phyloP scores from a whole-genome alignment of 2,888 invertebrate species.

The Anoplius nigerrimus region DNA sequence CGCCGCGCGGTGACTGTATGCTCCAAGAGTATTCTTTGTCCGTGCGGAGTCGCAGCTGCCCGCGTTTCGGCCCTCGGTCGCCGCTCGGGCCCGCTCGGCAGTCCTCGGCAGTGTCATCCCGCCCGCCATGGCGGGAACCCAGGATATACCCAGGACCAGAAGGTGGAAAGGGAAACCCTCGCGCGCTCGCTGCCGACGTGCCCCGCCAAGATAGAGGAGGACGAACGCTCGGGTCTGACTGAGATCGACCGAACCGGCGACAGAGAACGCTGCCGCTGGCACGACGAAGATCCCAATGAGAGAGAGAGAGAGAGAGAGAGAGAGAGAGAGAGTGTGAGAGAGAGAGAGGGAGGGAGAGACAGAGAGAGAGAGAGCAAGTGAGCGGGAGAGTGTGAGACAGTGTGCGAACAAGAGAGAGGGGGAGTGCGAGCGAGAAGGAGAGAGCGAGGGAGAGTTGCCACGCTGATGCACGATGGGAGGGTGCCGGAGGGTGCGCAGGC shows the following conservation, averaged over 20 bases:
- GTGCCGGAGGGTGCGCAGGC: slow-evolving; percentile 47
- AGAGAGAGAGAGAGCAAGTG: background rate
- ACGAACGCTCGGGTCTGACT: background rate
- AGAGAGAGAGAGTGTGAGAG: background rate
- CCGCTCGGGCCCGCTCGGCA: slow-evolving; percentile 65
- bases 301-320: slow-evolving; percentile 16
- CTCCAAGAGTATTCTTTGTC: slow-evolving; percentile 73
- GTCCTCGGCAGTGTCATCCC: slow-evolving; percentile 68
- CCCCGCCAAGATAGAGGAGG: background rate
- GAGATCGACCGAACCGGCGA: slow-evolving; percentile 10
- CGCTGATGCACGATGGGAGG: slow-evolving; percentile 18
- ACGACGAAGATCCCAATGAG: background rate
- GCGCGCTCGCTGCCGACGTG: background rate
- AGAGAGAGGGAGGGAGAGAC: slow-evolving; percentile 25
- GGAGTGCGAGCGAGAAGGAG: slow-evolving; percentile 32
- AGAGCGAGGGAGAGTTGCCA: slow-evolving; percentile 24
- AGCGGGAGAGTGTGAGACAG: slow-evolving; percentile 27
- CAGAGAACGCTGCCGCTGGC: background rate
- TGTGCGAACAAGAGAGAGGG: slow-evolving; percentile 7
- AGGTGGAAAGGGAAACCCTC: slow-evolving; percentile 29
- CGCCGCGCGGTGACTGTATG: slow-evolving; percentile 73
- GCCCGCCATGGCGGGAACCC: slow-evolving; percentile 73
- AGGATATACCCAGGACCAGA: slow-evolving; percentile 67
- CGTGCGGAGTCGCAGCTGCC: slow-evolving; percentile 72
- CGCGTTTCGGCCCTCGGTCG: slow-evolving; percentile 67